These are phyloP conservation scores for Drosophila mojavensis DNA, from an alignment of 1,140 invertebrate genomes.

Conservation along the genomic window DNA sequence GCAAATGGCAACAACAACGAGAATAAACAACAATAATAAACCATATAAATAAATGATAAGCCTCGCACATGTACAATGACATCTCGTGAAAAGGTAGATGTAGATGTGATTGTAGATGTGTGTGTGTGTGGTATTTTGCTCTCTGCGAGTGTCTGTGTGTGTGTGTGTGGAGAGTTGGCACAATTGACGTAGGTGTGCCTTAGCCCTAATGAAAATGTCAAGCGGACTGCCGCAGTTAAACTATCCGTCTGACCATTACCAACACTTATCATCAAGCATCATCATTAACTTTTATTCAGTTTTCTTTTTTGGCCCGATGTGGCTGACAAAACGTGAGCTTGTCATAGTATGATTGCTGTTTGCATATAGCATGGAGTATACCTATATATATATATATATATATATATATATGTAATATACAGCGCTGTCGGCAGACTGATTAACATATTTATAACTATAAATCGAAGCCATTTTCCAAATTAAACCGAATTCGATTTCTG, in stretches of 20 bases:
- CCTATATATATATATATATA: too few relatives aligned
- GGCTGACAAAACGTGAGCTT: neutral
- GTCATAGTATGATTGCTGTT: slow-evolving; percentile 1
- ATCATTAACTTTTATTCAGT: slow-evolving; percentile 4
- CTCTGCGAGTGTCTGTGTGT: too few relatives aligned
- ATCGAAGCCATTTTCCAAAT: too few relatives aligned
- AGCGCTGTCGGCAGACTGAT: too few relatives aligned
- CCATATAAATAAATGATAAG: slow-evolving; percentile 76
- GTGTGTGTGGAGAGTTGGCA: too few relatives aligned
- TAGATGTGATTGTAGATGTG: neutral
- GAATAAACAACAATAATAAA: slow-evolving; percentile 68
- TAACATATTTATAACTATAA: too few relatives aligned
- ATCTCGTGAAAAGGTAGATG: slow-evolving; percentile 17
- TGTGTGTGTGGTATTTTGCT: too few relatives aligned
- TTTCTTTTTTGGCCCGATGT: neutral
- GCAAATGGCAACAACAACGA: slow-evolving; percentile 8
- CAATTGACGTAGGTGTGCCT: neutral
- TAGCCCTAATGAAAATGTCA: slow-evolving; percentile 48
- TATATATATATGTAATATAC: too few relatives aligned
- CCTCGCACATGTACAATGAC: slow-evolving; percentile 56
- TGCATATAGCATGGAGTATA: neutral
- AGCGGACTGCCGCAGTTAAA: slow-evolving; percentile 26
- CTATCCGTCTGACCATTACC: slow-evolving; percentile 6
- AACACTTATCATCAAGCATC: slow-evolving; percentile 7
- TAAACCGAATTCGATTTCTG: too few relatives aligned